Percentiles rank a stretch among this genome's conserved stretches.
phyloP scores from a whole-genome alignment of 1,140 invertebrate genomes.

The Drosophila athabasca region DNA sequence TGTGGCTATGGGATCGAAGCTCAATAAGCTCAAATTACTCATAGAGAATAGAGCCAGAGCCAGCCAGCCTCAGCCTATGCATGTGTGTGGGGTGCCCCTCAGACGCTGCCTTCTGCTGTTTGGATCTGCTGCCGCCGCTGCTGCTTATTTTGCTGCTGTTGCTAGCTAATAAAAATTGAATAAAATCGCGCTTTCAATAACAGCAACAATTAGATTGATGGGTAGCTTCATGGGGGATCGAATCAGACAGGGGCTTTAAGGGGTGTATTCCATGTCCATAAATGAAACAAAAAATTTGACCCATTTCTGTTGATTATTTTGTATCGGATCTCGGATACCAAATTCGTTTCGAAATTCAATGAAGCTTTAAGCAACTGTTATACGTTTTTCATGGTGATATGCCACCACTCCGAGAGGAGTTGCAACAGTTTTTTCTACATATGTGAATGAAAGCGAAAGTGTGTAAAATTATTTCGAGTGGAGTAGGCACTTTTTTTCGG shows the following conservation, averaged over 20 bases:
- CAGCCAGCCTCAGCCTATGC: no score
- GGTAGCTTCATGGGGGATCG: background rate
- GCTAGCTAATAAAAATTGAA: constrained; percentile 77
- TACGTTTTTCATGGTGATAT: background rate
- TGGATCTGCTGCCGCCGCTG: background rate
- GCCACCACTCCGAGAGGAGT: no score
- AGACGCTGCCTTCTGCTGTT: background rate
- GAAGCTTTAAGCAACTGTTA: constrained; percentile 22
- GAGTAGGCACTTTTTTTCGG: no score
- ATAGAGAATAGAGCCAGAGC: constrained; percentile 5
- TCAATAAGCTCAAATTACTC: constrained; percentile 49
- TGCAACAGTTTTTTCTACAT: no score
- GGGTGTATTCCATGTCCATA: constrained; percentile 8
- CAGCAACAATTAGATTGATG: constrained; percentile 34
- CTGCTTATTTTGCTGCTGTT: constrained; percentile 21
- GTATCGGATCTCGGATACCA: constrained; percentile 3
- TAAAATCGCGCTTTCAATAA: constrained; percentile 79
- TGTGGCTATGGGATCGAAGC: constrained; percentile 29
- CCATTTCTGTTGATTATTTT: constrained; percentile 59
- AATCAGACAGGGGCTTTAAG: background rate
- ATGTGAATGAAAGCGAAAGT: no score
- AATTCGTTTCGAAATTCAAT: constrained; percentile 12
- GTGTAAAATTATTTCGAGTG: no score
- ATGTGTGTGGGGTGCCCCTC: constrained; percentile 7
- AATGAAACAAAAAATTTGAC: constrained; percentile 36